Percentiles rank a stretch among this genome's conserved stretches.
phyloP scores from a whole-genome alignment of 2,888 invertebrate species.

The Baccha elongata region DNA sequence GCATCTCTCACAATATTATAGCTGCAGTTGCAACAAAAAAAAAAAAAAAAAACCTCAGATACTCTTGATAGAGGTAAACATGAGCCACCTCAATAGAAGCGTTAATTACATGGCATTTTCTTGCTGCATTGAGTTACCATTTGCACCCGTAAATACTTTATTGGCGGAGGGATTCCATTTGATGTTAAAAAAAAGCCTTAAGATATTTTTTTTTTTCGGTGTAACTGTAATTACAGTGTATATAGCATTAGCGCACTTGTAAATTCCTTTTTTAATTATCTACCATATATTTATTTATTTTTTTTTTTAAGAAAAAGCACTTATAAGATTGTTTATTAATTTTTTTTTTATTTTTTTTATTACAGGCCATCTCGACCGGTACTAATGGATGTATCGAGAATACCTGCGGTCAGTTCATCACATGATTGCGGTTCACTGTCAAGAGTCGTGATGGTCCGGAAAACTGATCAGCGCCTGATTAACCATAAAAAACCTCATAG shows the following conservation, averaged over 20 bases:
- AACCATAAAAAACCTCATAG: slow-evolving; percentile 84
- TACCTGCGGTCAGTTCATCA: slow-evolving; percentile 76
- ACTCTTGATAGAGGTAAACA: slow-evolving; percentile 17
- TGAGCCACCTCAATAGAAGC: slow-evolving; percentile 41
- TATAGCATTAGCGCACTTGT: slow-evolving; percentile 2
- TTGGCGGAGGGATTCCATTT: no score
- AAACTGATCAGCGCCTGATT: slow-evolving; percentile 87
- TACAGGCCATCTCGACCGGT: slow-evolving; percentile 76
- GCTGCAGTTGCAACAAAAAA: slow-evolving; percentile 15
- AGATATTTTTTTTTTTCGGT: not conserved
- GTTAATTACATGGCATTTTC: slow-evolving; percentile 61
- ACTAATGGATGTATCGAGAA: slow-evolving; percentile 76
- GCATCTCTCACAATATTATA: slow-evolving; percentile 15
- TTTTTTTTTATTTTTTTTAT: slow-evolving; percentile 40
- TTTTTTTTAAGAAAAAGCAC: not conserved
- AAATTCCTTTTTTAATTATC: slow-evolving; percentile 32
- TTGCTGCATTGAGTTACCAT: slow-evolving; percentile 37
- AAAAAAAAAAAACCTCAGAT: slow-evolving; percentile 10
- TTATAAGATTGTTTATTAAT: not conserved
- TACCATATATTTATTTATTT: no score
- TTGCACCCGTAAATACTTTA: not conserved
- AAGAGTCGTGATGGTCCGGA: slow-evolving; percentile 87
- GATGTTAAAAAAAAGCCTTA: no score
- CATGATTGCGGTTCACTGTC: slow-evolving; percentile 83
- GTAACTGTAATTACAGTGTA: slow-evolving; percentile 20